Evolutionary conservation across 2,888 invertebrate genomes (phyloP).

Genomic region (Caenorhabditis angaria): DNA sequence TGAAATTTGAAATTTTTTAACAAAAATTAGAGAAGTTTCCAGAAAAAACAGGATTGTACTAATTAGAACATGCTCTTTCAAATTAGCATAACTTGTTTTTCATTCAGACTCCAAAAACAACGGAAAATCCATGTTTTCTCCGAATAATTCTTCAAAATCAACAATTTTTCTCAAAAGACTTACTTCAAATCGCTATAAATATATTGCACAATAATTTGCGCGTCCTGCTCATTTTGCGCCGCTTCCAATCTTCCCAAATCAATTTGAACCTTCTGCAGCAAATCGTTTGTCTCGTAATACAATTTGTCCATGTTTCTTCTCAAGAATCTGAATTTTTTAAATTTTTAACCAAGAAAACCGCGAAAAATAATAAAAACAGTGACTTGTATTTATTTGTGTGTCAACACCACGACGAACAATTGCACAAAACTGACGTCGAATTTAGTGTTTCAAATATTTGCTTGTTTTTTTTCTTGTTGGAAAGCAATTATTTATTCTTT

Average conservation of each 20-base stretch:
- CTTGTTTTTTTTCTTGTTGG: neutral
- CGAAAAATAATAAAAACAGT: neutral
- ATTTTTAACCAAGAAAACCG: neutral
- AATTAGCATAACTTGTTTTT: too few species aligned
- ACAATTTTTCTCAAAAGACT: constrained; percentile 21
- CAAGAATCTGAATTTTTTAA: constrained; percentile 14
- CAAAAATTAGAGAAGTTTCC: too few species aligned
- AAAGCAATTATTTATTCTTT: neutral
- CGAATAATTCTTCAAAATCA: neutral
- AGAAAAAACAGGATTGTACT: too few species aligned
- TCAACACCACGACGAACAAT: neutral
- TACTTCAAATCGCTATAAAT: constrained; percentile 62
- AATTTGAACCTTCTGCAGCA: constrained; percentile 60
- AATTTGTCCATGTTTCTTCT: constrained; percentile 57
- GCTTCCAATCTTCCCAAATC: constrained; percentile 59
- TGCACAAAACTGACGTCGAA: neutral
- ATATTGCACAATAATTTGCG: constrained; percentile 60
- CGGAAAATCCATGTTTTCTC: too few species aligned
- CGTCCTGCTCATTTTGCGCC: constrained; percentile 61
- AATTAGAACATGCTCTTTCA: too few species aligned
- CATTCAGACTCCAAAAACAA: too few species aligned
- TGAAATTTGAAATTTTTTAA: too few species aligned
- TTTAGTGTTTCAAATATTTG: neutral
- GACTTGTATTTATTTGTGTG: constrained; percentile 1
- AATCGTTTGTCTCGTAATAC: constrained; percentile 64